Evolutionary conservation across 2,888 invertebrate species (phyloP), one percentile per base, ranked within the genome.

Genomic region (Drosophila tripunctata): DNA sequence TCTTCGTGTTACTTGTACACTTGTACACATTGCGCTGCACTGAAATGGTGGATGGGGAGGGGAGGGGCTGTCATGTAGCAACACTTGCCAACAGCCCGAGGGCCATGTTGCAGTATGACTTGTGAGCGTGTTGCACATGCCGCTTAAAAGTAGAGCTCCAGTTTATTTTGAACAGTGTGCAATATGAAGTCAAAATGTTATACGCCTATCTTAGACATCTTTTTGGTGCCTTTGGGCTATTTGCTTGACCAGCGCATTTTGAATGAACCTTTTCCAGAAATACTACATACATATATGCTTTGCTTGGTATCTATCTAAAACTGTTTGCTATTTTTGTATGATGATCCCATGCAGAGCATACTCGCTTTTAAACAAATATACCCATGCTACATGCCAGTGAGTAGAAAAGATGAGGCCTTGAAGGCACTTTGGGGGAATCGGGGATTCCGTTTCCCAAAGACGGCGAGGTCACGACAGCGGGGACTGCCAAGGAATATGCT

Each of bases 41-140:
- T n/a, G n/a, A n/a, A n/a, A n/a, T n/a, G n/a, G n/a, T n/a, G n/a
- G n/a, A n/a, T n/a, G n/a, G n/a, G n/a, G n/a, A n/a, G n/a, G n/a
- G n/a, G n/a, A n/a, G n/a, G n/a, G n/a, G 47, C 76, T 77, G 69
- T 66, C 73, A 57, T 72, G 64, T 61, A 51, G 83, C 65, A 71
- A 78, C 65, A 67, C 75, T 67, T 63, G 76, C 86, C 78, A 87
- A 73, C 63, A 74, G 67, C 83, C 86, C 24, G 7, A 12, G 31
- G 71, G 82, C 51, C 12, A 36, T 60, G 64, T 57, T 65, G 69
- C 75, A 81, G 58, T 61, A 67, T 69, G 47, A 60, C 35, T 61
- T 43, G 51, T 41, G 60, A 48, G 24, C 33, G 33, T 44, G 54
- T 24, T 19, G 52, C 21, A 27, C 27, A 27, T 27, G 27, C 24